Conservation (phyloP, 1,140 invertebrate genomes). For the Brachionus calyciflorus region DNA sequence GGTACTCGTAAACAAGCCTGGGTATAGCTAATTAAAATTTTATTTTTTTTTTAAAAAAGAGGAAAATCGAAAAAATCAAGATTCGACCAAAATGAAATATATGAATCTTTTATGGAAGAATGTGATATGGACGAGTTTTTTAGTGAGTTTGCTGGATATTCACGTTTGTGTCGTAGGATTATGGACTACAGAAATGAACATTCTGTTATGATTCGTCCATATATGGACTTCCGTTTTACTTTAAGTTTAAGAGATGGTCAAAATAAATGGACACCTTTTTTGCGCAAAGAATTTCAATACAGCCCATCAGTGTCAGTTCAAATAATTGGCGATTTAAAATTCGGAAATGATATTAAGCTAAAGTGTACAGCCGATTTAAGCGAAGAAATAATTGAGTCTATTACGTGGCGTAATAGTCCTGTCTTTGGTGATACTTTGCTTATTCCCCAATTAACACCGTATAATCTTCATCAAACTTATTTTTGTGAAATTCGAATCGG, state of each 20-base stretch:
- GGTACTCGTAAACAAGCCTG: too few relatives aligned
- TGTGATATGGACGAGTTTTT: constrained; percentile 42
- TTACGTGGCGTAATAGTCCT: constrained; percentile 9
- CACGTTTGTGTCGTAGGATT: constrained; percentile 6
- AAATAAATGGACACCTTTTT: constrained; percentile 31
- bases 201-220: constrained; percentile 20
- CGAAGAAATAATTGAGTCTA: constrained; percentile 6
- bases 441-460: background rate
- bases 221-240: constrained; percentile 37
- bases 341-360: constrained; percentile 21
- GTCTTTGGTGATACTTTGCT: background rate
- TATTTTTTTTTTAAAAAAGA: background rate
- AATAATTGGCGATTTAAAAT: constrained; percentile 15
- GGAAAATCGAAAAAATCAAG: background rate
- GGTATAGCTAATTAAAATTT: background rate
- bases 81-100: constrained; percentile 15
- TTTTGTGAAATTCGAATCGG: constrained; percentile 31
- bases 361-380: constrained; percentile 19
- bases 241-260: constrained; percentile 5
- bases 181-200: constrained; percentile 21
- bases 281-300: constrained; percentile 27
- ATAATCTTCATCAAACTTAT: constrained; percentile 33
- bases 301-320: background rate
- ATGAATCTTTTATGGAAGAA: constrained; percentile 36
- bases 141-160: constrained; percentile 11